Conservation (phyloP, 2,113 vertebrate species). For the Mionectes macconnelli region DNA sequence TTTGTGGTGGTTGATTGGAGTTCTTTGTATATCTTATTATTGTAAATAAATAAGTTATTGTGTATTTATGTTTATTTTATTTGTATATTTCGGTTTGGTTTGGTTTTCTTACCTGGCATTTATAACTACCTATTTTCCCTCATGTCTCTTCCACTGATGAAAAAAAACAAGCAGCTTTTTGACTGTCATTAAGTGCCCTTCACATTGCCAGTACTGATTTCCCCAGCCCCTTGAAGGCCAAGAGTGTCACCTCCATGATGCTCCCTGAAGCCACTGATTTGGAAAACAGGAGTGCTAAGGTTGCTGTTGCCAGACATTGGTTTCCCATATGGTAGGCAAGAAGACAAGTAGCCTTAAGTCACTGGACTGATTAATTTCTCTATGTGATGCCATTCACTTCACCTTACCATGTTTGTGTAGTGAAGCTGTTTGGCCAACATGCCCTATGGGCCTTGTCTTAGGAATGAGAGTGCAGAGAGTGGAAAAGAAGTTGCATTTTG, state of each 20-base stretch:
- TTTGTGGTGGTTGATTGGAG: background rate
- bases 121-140: background rate
- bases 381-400: background rate
- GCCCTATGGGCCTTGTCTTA: conserved; percentile 35
- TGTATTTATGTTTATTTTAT: background rate
- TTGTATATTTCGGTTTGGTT: background rate
- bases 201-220: conserved; percentile 19
- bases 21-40: background rate
- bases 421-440: conserved; percentile 4
- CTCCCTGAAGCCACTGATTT: conserved; percentile 4
- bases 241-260: background rate
- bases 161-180: background rate
- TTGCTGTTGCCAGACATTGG: background rate
- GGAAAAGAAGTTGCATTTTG: conserved; percentile 24
- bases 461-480: conserved; percentile 16
- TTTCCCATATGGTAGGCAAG: background rate
- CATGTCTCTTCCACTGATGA: background rate
- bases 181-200: background rate
- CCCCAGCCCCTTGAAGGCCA: background rate
- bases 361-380: background rate
- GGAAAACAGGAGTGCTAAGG: background rate
- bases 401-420: background rate
- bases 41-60: no score
- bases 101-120: background rate
- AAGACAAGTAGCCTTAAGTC: conserved; percentile 36